A percentile compares a stretch with the other conserved stretches of the same genome.
These are phyloP conservation scores for Ariolimax columbianus DNA, from an alignment of 2,888 invertebrate species.

Conservation along the genomic window DNA sequence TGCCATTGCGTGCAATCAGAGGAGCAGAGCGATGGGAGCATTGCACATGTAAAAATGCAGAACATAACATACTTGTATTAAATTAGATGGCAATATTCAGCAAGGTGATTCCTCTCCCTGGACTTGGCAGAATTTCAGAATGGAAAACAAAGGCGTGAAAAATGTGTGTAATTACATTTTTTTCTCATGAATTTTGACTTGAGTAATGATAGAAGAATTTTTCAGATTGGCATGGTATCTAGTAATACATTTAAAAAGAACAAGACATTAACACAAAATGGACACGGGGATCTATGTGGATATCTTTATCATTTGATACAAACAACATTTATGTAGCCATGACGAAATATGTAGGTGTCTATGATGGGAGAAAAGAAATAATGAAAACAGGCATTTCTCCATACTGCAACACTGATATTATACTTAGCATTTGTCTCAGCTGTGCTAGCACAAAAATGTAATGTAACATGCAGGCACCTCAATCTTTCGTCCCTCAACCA, in stretches of 20 bases:
- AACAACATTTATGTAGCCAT: slow-evolving; percentile 40
- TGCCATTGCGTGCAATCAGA: slow-evolving; percentile 40
- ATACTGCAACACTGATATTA: slow-evolving; percentile 73
- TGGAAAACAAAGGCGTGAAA: slow-evolving; percentile 3
- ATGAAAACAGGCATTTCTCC: slow-evolving; percentile 74
- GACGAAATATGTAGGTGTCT: slow-evolving; percentile 34
- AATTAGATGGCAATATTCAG: slow-evolving; percentile 38
- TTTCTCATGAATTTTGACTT: not conserved
- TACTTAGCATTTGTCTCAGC: slow-evolving; percentile 68
- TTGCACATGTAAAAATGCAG: slow-evolving; percentile 55
- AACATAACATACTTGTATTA: slow-evolving; percentile 52
- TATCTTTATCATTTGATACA: slow-evolving; percentile 39
- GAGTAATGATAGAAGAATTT: not conserved
- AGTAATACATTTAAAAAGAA: not conserved
- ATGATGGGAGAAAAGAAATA: slow-evolving; percentile 30
- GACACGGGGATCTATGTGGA: slow-evolving; percentile 13
- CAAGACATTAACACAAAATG: slow-evolving; percentile 14
- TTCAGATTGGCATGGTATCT: not conserved
- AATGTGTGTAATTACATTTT: not conserved
- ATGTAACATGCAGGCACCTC: slow-evolving; percentile 86
- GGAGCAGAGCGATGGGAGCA: slow-evolving; percentile 40
- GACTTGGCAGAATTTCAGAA: slow-evolving; percentile 9
- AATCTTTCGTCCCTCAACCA: slow-evolving; percentile 99
- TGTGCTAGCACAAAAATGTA: slow-evolving; percentile 77
- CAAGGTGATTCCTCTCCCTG: slow-evolving; percentile 48